Conservation (phyloP, 2,113 vertebrate genomes). For the Pelodiscus sinensis region DNA sequence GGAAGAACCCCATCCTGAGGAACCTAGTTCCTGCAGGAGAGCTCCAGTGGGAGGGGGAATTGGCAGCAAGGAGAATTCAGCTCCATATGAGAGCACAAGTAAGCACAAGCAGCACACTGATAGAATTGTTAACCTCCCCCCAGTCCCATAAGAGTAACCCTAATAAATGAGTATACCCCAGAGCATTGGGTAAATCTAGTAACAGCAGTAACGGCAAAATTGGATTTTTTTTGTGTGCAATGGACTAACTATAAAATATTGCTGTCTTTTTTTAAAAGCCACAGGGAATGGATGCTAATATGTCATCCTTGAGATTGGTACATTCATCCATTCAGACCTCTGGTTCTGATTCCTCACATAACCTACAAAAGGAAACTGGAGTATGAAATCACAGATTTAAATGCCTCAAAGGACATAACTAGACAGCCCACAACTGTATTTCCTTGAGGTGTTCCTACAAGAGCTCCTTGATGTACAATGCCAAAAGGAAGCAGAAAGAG, state of each 20-base stretch:
- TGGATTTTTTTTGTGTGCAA: slow-evolving; percentile 31
- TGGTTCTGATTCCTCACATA: slow-evolving; percentile 10
- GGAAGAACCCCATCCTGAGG: too few species aligned
- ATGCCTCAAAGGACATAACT: slow-evolving; percentile 41
- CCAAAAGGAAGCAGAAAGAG: slow-evolving; percentile 37
- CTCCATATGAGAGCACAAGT: too few species aligned
- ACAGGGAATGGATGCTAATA: background rate
- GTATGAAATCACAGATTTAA: slow-evolving; percentile 37
- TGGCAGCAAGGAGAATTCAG: too few species aligned
- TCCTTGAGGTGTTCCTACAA: slow-evolving; percentile 65
- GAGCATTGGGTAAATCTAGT: too few species aligned
- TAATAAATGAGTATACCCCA: too few species aligned
- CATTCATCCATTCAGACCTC: slow-evolving; percentile 16
- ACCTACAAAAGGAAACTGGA: slow-evolving; percentile 27
- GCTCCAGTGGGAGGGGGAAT: too few species aligned
- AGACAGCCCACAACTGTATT: slow-evolving; percentile 26
- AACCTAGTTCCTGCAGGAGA: too few species aligned
- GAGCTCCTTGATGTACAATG: slow-evolving; percentile 59
- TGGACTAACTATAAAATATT: slow-evolving; percentile 14
- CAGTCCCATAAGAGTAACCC: too few species aligned
- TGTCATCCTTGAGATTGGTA: slow-evolving; percentile 37
- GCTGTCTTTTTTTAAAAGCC: background rate
- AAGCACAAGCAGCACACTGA: too few species aligned
- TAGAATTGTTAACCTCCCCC: too few species aligned
- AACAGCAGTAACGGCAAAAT: background rate